Evolutionary conservation across 1,140 invertebrate genomes (phyloP).

Genomic region (Carposina sasakii): DNA sequence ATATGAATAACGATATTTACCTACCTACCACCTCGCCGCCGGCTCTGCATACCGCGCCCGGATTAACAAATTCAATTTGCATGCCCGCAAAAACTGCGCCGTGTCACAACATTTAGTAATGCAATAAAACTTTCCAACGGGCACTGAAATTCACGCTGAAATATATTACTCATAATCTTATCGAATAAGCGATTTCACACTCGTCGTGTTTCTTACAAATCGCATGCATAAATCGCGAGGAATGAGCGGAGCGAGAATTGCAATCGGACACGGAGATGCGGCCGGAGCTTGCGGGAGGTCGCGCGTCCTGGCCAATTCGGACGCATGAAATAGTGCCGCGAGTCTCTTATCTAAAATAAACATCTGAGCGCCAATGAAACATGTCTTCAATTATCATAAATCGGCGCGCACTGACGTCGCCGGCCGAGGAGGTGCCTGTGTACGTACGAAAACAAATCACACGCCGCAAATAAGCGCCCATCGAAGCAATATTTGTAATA

Average conservation of each 20-base stretch:
- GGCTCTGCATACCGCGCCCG: slow-evolving; percentile 40
- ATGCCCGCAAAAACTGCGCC: slow-evolving; percentile 35
- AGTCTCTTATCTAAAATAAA: slow-evolving; percentile 70
- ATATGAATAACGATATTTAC: slow-evolving; percentile 61
- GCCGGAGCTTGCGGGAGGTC: slow-evolving; percentile 56
- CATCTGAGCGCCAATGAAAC: slow-evolving; percentile 67
- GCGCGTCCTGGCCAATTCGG: slow-evolving; percentile 55
- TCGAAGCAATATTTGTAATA: not conserved
- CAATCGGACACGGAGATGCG: slow-evolving; percentile 47
- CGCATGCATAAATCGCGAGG: slow-evolving; percentile 52
- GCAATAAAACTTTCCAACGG: slow-evolving; percentile 16
- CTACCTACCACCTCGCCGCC: slow-evolving; percentile 32
- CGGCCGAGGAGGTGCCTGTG: slow-evolving; percentile 49
- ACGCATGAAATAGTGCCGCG: slow-evolving; percentile 66
- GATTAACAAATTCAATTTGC: slow-evolving; percentile 60
- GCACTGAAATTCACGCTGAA: slow-evolving; percentile 13
- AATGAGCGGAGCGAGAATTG: slow-evolving; percentile 51
- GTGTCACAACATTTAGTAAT: slow-evolving; percentile 21
- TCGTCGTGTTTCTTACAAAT: slow-evolving; percentile 46
- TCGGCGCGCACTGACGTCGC: slow-evolving; percentile 60
- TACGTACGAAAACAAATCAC: slow-evolving; percentile 49
- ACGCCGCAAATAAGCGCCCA: slow-evolving; percentile 28
- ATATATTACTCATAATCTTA: slow-evolving; percentile 39
- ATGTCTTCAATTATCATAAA: slow-evolving; percentile 72
- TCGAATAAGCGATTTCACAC: slow-evolving; percentile 51